Conservation (phyloP, 2,797 vertebrate genomes). For the Enteromius afrohamiltoni region DNA sequence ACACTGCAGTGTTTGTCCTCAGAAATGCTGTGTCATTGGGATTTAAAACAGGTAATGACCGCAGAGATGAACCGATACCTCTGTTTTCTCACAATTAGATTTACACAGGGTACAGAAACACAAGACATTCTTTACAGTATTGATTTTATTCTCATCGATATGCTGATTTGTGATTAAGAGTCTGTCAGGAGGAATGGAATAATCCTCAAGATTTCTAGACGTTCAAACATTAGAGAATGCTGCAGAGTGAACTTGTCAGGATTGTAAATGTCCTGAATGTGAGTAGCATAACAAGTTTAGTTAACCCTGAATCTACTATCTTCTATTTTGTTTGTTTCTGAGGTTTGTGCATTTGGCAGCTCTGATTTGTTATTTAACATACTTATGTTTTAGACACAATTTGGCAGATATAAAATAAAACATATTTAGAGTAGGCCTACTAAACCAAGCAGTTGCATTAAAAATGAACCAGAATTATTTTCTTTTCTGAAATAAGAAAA, state of each 20-base stretch:
- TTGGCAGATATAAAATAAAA: neutral
- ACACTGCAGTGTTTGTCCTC: slow-evolving; percentile 56
- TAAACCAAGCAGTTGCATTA: neutral
- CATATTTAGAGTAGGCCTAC: neutral
- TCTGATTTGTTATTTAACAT: neutral
- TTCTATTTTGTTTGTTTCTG: neutral
- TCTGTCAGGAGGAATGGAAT: slow-evolving; percentile 12
- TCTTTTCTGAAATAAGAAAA: neutral
- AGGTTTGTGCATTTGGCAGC: neutral
- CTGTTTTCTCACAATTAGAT: slow-evolving; percentile 22
- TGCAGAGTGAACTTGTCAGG: neutral
- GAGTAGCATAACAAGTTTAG: neutral
- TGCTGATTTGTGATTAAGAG: slow-evolving; percentile 32
- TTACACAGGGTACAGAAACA: slow-evolving; percentile 34
- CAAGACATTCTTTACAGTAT: slow-evolving; percentile 23
- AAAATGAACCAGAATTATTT: neutral
- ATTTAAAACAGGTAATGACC: slow-evolving; percentile 29
- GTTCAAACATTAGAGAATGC: slow-evolving; percentile 11
- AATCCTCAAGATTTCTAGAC: slow-evolving; percentile 1
- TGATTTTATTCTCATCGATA: slow-evolving; percentile 34
- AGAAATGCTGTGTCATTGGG: slow-evolving; percentile 67
- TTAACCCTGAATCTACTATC: neutral
- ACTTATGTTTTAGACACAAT: neutral
- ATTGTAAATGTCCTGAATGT: neutral
- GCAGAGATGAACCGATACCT: slow-evolving; percentile 4